These are phyloP conservation scores for Belonocnema kinseyi DNA, from an alignment of 1,140 invertebrate genomes.

Conservation along the genomic window DNA sequence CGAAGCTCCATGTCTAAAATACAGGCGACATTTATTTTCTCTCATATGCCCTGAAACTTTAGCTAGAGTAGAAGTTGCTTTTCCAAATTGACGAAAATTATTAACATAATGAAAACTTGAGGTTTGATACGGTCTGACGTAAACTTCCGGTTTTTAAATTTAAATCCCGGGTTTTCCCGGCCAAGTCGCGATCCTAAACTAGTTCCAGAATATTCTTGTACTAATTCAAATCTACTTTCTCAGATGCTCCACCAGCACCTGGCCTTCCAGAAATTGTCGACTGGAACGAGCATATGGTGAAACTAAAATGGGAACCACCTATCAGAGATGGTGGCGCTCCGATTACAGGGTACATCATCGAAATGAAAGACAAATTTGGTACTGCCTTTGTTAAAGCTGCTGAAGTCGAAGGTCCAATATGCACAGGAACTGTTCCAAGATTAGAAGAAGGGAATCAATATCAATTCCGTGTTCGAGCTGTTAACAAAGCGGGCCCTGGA, in stretches of 20 bases:
- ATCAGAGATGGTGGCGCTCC: slow-evolving; percentile 96
- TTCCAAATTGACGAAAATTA: too few relatives aligned
- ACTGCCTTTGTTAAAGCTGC: slow-evolving; percentile 82
- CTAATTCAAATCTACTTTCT: slow-evolving; percentile 31
- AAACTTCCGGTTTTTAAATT: too few relatives aligned
- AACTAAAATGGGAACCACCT: slow-evolving; percentile 97
- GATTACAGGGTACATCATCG: slow-evolving; percentile 96
- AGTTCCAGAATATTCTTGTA: too few relatives aligned
- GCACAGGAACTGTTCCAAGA: slow-evolving; percentile 89
- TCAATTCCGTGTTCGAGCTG: slow-evolving; percentile 94
- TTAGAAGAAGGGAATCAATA: slow-evolving; percentile 96
- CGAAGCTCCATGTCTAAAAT: too few relatives aligned
- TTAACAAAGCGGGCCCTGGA: slow-evolving; percentile 97
- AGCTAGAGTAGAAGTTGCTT: too few relatives aligned
- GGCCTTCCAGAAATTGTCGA: slow-evolving; percentile 95
- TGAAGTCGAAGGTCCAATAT: slow-evolving; percentile 86
- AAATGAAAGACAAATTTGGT: slow-evolving; percentile 87
- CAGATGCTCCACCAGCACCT: slow-evolving; percentile 90
- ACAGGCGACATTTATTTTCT: too few relatives aligned
- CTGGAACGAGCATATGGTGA: slow-evolving; percentile 94
- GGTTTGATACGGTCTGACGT: too few relatives aligned
- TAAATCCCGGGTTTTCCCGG: too few relatives aligned
- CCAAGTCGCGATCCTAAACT: too few relatives aligned
- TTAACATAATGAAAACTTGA: too few relatives aligned
- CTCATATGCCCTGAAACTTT: too few relatives aligned